A percentile compares a stretch with the other conserved stretches of the same genome.
phyloP scores from a whole-genome alignment of 2,797 vertebrate genomes.

The Staurois parvus region DNA sequence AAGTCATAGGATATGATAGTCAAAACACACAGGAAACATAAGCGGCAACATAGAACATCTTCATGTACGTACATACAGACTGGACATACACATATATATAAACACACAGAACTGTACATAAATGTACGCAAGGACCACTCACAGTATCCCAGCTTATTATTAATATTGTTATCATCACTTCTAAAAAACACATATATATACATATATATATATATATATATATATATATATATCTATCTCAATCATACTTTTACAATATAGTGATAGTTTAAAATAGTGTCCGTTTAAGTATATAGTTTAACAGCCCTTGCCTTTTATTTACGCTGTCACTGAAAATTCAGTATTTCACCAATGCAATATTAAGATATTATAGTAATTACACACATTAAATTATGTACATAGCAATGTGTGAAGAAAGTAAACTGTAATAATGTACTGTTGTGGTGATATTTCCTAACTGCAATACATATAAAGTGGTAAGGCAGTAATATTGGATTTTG shows the following conservation, averaged over 20 bases:
- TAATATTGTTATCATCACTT: not conserved
- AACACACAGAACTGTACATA: conserved; percentile 45
- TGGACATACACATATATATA: conserved; percentile 22
- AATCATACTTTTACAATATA: not conserved
- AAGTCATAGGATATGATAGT: conserved; percentile 33
- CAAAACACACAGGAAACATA: conserved; percentile 47
- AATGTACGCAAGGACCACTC: conserved; percentile 45
- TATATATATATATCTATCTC: no score
- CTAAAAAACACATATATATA: not conserved
- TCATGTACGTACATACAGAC: conserved; percentile 46
- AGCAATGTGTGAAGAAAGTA: not conserved
- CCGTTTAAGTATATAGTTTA: not conserved
- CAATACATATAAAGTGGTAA: not conserved
- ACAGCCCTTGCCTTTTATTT: not conserved
- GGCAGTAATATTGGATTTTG: not conserved
- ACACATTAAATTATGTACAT: conserved; percentile 40
- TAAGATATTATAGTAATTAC: not conserved
- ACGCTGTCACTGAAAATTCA: not conserved
- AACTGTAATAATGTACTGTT: not conserved
- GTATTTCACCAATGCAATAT: conserved; percentile 5
- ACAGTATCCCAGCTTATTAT: conserved; percentile 28
- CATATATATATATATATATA: no score
- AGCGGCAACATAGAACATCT: conserved; percentile 50
- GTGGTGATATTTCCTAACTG: not conserved
- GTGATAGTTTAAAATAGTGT: not conserved